Base-by-base conservation (phyloP, 2,113 vertebrate genomes). In the Uropsilus gracilis region DNA sequence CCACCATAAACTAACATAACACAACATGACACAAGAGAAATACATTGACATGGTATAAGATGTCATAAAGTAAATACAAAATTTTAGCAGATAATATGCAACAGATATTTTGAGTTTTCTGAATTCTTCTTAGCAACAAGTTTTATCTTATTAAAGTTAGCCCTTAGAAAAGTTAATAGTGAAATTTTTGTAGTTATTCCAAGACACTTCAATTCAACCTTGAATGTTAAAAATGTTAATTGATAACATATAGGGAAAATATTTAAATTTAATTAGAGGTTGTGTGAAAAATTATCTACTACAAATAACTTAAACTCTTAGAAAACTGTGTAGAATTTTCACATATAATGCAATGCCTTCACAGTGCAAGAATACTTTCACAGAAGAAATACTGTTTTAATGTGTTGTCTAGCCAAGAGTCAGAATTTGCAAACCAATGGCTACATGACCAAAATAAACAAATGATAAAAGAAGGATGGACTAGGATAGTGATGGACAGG, bases 11-110 rank as follows among this genome's bases (percentile, higher is more conserved):
- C 96, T 80, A 92, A 37, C 22, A 30, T 95, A 97, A 98, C 94
- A 96, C 90, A 96, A 93, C 83, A 20, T 26, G 94, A 97, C 96
- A 89, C n/a, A 39, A 93, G 24, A 97, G 93, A 97, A 98, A 89
- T 59, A n/a, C 92, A 82, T 24, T 92, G 95, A 76, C 42, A 20
- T 69, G 24, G 37, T 81, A 5, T 53, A 86, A 73, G 90, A 97
- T 66, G 73, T 96, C 93, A 96, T 97, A 98, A 96, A 97, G 94
- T 57, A 97, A 97, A 97, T 71, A 80, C 14, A n/a, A 97, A 73
- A 22, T 94, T 97, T 98, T 97, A 91, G 37, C 59, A 96, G 87
- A 92, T 90, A 91, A 71, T 80, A 76, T 48, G 82, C 28, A 88
- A 78, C 68, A 88, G 39, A 87, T 96, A 94, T 86, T 96, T 91